Conservation (phyloP, 1,140 invertebrate species). For the Dolichoris vasculosae region DNA sequence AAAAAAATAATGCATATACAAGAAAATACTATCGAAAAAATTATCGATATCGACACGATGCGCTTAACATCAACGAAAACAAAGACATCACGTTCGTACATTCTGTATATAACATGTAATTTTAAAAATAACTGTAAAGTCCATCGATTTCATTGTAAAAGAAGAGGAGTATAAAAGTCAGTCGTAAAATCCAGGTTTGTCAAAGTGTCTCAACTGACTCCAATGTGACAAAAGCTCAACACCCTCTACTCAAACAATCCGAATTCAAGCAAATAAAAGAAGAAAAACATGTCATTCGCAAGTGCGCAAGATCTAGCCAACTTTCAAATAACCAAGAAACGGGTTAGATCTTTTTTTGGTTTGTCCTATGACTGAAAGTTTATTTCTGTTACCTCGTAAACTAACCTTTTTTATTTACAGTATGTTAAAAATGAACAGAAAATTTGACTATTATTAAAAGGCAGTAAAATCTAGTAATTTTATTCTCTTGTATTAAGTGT, state of each 20-base stretch:
- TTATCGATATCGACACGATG: too few species aligned
- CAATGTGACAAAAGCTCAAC: conserved; percentile 8
- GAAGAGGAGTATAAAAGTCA: conserved; percentile 24
- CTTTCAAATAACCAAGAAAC: not conserved
- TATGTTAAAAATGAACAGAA: too few species aligned
- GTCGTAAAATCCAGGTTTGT: conserved; percentile 44
- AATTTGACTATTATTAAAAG: too few species aligned
- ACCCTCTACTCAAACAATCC: conserved; percentile 34
- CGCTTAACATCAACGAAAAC: not conserved
- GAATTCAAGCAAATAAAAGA: conserved; percentile 33
- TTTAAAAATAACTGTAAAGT: conserved; percentile 17
- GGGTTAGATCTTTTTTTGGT: not conserved
- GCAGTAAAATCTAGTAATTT: too few species aligned
- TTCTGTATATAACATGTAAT: not conserved
- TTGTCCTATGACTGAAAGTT: not conserved
- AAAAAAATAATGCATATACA: too few species aligned
- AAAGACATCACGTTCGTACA: not conserved
- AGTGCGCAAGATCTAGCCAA: not conserved
- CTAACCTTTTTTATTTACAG: too few species aligned
- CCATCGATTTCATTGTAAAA: not conserved
- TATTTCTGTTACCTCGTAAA: not conserved
- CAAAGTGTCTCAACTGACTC: not conserved
- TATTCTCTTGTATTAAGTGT: too few species aligned
- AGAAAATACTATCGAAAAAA: too few species aligned
- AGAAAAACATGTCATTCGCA: conserved; percentile 3